phyloP scores from a whole-genome alignment of 2,888 invertebrate genomes.

The Psococerastis gibbosa region DNA sequence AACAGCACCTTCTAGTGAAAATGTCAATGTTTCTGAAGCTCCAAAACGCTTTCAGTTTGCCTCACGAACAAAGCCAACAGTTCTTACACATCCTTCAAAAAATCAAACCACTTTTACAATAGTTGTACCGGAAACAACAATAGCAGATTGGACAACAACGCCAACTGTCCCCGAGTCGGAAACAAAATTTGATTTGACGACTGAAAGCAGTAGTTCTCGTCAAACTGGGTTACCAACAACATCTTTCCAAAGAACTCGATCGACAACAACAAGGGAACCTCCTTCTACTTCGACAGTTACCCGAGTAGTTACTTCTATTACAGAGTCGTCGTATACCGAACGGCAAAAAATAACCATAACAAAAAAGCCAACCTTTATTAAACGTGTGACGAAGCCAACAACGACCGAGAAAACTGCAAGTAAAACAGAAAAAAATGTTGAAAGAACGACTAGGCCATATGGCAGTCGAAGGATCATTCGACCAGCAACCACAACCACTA shows the following conservation, averaged over 20 bases:
- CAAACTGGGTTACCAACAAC: constrained; percentile 1
- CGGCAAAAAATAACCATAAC: constrained; percentile 6
- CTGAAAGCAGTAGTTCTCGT: constrained; percentile 10
- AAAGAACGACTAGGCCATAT: background rate
- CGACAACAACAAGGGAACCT: constrained; percentile 17
- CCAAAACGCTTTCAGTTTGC: background rate
- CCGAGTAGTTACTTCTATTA: constrained; percentile 28
- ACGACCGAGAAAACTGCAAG: background rate
- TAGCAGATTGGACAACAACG: constrained; percentile 23
- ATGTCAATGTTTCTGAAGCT: background rate
- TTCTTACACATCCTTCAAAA: background rate
- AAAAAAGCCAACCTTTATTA: constrained; percentile 1
- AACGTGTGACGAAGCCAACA: background rate
- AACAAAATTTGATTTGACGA: constrained; percentile 20
- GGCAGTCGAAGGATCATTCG: background rate
- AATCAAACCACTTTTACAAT: background rate
- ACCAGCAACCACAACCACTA: background rate
- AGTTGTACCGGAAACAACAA: constrained; percentile 18
- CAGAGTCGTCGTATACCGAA: constrained; percentile 20
- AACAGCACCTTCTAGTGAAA: background rate
- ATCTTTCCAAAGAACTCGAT: constrained; percentile 17
- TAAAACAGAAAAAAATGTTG: background rate
- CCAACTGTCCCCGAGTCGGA: constrained; percentile 22
- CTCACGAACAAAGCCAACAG: background rate
- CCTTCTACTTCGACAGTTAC: constrained; percentile 24